Conservation (phyloP, 2,888 invertebrate genomes). For the Thumatha senex region DNA sequence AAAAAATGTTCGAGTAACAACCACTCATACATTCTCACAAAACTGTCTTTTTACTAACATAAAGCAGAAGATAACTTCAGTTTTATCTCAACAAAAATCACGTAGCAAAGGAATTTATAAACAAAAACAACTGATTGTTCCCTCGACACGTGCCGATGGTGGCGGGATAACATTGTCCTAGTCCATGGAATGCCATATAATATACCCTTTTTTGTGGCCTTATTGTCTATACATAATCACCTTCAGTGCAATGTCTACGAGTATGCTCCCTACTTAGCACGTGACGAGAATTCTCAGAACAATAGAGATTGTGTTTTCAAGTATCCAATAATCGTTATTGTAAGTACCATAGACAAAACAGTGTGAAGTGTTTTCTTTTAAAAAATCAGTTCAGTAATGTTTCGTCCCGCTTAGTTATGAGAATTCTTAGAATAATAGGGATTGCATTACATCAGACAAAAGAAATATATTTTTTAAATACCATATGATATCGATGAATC, state of each 20-base stretch:
- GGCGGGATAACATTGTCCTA: constrained; percentile 65
- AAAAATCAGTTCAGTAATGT: not conserved
- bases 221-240: constrained; percentile 21
- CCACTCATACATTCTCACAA: too few species aligned
- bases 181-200: constrained; percentile 23
- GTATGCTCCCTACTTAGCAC: constrained; percentile 21
- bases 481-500: too few species aligned
- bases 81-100: constrained; percentile 19
- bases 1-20: too few species aligned
- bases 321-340: constrained; percentile 14
- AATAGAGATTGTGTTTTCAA: constrained; percentile 23
- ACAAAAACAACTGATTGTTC: constrained; percentile 56
- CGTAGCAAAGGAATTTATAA: constrained; percentile 41
- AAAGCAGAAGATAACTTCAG: not conserved
- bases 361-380: constrained; percentile 9
- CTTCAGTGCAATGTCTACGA: constrained; percentile 9
- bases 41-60: too few species aligned
- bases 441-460: too few species aligned
- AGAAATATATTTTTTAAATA: too few species aligned
- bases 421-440: not conserved
- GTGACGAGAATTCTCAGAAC: constrained; percentile 30
- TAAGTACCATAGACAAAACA: constrained; percentile 11
- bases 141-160: constrained; percentile 68
- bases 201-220: constrained; percentile 28
- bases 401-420: too few species aligned